phyloP scores from a whole-genome alignment of 2,113 vertebrate species.

The Thinocorus orbignyianus region DNA sequence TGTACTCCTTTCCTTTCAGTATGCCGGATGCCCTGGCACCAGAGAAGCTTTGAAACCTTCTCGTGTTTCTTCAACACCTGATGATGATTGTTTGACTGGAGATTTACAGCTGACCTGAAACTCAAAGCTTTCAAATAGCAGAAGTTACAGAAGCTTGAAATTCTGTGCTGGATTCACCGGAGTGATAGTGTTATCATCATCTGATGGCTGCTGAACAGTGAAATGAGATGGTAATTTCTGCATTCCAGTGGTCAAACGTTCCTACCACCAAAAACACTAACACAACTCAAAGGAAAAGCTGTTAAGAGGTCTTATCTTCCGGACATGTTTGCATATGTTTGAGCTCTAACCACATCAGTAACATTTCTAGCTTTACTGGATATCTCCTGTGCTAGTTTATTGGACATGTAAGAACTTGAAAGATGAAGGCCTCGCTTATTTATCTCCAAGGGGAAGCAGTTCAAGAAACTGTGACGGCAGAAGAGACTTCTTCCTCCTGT shows the following conservation, averaged over 20 bases:
- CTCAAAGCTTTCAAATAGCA: neutral
- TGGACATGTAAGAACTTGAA: neutral
- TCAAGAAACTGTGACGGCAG: neutral
- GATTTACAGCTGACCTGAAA: conserved; percentile 12
- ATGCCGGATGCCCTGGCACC: neutral
- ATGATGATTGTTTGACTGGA: neutral
- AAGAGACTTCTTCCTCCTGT: neutral
- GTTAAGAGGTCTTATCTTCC: neutral
- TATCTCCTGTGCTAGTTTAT: neutral
- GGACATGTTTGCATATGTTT: fast-evolving
- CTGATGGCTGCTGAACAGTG: neutral
- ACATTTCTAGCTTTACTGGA: neutral
- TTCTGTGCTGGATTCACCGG: neutral
- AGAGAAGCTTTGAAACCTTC: conserved; percentile 42
- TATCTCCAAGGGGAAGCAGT: neutral
- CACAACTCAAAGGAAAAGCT: neutral
- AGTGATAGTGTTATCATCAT: neutral
- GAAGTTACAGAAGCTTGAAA: neutral
- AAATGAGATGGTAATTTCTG: neutral
- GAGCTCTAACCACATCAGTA: neutral
- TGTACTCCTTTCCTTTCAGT: neutral
- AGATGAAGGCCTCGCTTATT: neutral
- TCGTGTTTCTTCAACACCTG: conserved; percentile 40
- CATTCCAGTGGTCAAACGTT: neutral
- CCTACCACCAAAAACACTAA: neutral